These are phyloP conservation scores for Acipenser ruthenus DNA, from an alignment of 2,797 vertebrate species.

Conservation along the genomic window DNA sequence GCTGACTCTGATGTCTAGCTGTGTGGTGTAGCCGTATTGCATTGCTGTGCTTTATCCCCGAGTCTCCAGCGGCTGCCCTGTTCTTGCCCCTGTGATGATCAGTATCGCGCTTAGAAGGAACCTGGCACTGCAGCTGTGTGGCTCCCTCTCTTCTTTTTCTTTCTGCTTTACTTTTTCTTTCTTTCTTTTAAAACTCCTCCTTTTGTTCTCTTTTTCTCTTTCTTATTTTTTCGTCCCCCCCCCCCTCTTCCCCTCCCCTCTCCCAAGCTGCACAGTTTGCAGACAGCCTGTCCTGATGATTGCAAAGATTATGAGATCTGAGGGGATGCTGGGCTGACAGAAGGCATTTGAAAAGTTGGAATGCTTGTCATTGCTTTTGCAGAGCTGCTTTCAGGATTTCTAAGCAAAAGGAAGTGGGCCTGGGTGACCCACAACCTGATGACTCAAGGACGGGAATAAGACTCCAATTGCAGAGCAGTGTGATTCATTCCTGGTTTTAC, in stretches of 20 bases:
- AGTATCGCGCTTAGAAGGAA: slow-evolving; percentile 70
- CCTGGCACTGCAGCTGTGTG: slow-evolving; percentile 51
- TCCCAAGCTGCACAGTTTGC: slow-evolving; percentile 41
- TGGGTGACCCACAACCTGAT: too few relatives aligned
- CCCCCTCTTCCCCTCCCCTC: background rate
- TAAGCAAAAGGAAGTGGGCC: too few relatives aligned
- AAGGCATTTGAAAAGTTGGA: too few relatives aligned
- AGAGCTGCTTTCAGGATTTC: too few relatives aligned
- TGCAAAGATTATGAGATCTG: slow-evolving; percentile 86
- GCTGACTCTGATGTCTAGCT: too few relatives aligned
- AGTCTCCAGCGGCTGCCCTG: background rate
- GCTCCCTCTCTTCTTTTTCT: slow-evolving; percentile 15
- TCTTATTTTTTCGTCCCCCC: background rate
- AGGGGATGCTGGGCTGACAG: slow-evolving; percentile 45
- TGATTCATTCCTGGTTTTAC: too few relatives aligned
- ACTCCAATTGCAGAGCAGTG: too few relatives aligned
- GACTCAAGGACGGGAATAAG: too few relatives aligned
- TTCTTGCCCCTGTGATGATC: slow-evolving; percentile 62
- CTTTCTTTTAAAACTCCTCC: slow-evolving; percentile 4
- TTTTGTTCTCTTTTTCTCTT: background rate
- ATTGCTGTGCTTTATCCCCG: slow-evolving; percentile 27
- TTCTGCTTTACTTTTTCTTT: background rate
- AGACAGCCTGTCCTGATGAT: slow-evolving; percentile 66
- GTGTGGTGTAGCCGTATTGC: too few relatives aligned
- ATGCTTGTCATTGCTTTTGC: too few relatives aligned